phyloP scores from a whole-genome alignment of 2,888 invertebrate species.

The Caenorhabditis sp. region DNA sequence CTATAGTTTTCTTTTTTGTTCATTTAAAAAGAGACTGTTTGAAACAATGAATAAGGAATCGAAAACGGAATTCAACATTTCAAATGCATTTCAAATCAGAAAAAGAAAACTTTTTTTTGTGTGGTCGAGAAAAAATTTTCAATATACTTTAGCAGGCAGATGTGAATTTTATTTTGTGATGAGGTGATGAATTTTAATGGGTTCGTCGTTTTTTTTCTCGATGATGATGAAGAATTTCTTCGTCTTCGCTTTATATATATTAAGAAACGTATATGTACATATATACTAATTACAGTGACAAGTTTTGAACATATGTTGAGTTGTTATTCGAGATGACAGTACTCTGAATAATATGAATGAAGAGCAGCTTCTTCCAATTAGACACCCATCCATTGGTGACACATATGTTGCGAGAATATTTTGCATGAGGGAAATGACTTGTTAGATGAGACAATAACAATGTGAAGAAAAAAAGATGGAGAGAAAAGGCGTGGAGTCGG shows the following conservation, averaged over 20 bases:
- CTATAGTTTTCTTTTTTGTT: background rate
- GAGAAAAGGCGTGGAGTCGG: background rate
- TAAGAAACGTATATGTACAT: no score
- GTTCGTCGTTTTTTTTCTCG: background rate
- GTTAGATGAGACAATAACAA: background rate
- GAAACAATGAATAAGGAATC: background rate
- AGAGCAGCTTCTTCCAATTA: slow-evolving; percentile 44
- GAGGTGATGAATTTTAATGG: slow-evolving; percentile 1
- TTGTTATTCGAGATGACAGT: slow-evolving; percentile 2
- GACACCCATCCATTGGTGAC: slow-evolving; percentile 24
- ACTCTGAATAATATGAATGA: slow-evolving; percentile 1
- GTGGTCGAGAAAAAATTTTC: background rate
- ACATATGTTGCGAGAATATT: slow-evolving; percentile 45
- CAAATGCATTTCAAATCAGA: background rate
- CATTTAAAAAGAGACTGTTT: background rate
- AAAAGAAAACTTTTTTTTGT: background rate
- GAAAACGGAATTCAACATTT: background rate
- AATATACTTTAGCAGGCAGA: background rate
- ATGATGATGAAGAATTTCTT: no score
- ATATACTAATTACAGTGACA: slow-evolving; percentile 1
- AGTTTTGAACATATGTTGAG: slow-evolving; percentile 2
- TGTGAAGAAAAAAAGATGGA: background rate
- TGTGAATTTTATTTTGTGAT: background rate
- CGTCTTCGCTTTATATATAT: no score
- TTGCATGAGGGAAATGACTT: background rate